These are phyloP conservation scores for Aspidiotus destructor DNA, from an alignment of 2,888 invertebrate genomes.

Conservation along the genomic window DNA sequence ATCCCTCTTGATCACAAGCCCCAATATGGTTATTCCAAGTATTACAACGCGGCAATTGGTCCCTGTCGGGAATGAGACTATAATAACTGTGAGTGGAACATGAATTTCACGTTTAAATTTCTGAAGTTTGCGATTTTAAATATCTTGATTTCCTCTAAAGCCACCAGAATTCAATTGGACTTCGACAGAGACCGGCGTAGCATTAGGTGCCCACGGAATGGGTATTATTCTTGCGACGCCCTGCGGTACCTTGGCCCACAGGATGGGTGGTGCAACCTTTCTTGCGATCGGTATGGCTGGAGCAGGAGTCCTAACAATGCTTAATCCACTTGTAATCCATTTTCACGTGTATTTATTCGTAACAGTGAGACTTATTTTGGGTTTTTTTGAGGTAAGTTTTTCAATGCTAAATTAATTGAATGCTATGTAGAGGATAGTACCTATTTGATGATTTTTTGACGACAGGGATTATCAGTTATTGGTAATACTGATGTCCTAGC, in stretches of 20 bases:
- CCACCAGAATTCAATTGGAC: neutral
- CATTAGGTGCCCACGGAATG: neutral
- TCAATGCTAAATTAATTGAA: no score
- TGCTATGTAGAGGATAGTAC: no score
- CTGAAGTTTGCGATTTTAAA: neutral
- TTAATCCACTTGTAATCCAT: neutral
- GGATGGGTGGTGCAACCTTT: neutral
- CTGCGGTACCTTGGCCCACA: neutral
- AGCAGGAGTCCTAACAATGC: neutral
- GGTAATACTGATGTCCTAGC: neutral
- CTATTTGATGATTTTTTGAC: neutral
- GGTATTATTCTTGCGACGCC: neutral
- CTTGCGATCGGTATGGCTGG: neutral
- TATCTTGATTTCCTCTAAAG: neutral
- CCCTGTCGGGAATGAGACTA: neutral
- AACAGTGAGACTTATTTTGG: neutral
- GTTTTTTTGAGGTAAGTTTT: neutral
- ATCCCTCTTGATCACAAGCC: neutral
- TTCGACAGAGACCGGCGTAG: neutral
- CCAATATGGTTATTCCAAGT: neutral
- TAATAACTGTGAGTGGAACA: neutral
- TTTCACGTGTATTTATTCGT: neutral
- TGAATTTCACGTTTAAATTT: no score
- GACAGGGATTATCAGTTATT: neutral
- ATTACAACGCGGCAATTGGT: neutral